These are phyloP conservation scores for Harlomillsia oculata DNA, from an alignment of 1,140 invertebrate species.

Conservation along the genomic window DNA sequence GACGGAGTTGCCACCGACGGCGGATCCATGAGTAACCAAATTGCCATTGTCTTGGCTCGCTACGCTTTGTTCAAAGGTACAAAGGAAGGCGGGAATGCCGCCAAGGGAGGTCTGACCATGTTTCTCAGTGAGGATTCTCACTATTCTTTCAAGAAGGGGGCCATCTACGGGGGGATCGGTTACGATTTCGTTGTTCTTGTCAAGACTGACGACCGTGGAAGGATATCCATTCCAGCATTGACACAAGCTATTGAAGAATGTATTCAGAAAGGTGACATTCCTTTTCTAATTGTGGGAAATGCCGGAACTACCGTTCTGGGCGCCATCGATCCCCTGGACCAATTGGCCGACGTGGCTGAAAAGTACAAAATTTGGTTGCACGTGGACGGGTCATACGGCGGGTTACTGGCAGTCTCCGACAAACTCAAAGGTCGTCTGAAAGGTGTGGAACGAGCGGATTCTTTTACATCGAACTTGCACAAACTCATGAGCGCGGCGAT, in stretches of 20 bases:
- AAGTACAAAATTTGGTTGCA: constrained; percentile 14
- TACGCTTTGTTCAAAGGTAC: neutral
- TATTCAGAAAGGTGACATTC: neutral
- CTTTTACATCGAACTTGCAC: neutral
- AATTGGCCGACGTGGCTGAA: constrained; percentile 11
- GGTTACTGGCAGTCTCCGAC: neutral
- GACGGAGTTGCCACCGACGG: constrained; percentile 6
- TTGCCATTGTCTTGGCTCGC: neutral
- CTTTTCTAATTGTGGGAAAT: constrained; percentile 9
- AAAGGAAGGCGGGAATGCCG: neutral
- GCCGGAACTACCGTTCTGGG: constrained; percentile 10
- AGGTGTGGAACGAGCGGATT: neutral
- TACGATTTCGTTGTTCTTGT: neutral
- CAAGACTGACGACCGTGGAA: neutral
- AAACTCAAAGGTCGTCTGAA: neutral
- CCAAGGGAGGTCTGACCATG: neutral
- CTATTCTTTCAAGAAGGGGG: neutral
- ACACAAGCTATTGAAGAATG: neutral
- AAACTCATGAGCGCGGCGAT: neutral
- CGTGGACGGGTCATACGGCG: constrained; percentile 19
- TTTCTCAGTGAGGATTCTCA: constrained; percentile 4
- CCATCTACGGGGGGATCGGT: constrained; percentile 1
- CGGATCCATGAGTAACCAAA: neutral
- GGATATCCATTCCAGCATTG: neutral
- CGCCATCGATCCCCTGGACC: constrained; percentile 4